phyloP scores from a whole-genome alignment of 1,140 invertebrate species.

The honey bee (Apis mellifera) region Amel_HAv3.1 CM009943.2:3682501-3683000 shows the following conservation, averaged over 20 bases:
- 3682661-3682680: slow-evolving; percentile 73
- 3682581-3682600: slow-evolving; percentile 80
- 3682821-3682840: too few species aligned
- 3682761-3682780: slow-evolving; percentile 26
- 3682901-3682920: too few species aligned
- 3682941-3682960: neutral
- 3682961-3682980: too few species aligned
- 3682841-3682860: neutral
- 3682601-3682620: slow-evolving; percentile 80
- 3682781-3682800: slow-evolving; percentile 10
- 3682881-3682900: too few species aligned
- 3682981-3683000: too few species aligned
- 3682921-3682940: neutral
- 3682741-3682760: slow-evolving; percentile 41
- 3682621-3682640: slow-evolving; percentile 81
- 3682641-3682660: slow-evolving; percentile 75
- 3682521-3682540: slow-evolving; percentile 60
- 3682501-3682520: slow-evolving; percentile 8
- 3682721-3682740: slow-evolving; percentile 57
- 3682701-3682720: slow-evolving; percentile 59
- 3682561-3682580: slow-evolving; percentile 66
- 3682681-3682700: slow-evolving; percentile 66
- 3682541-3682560: slow-evolving; percentile 46
- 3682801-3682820: too few species aligned
- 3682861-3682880: too few species aligned